A percentile compares a stretch with the other conserved stretches of the same genome.
Evolutionary conservation across 2,113 vertebrate species (phyloP).

Genomic region (Ibidorhyncha struthersii): DNA sequence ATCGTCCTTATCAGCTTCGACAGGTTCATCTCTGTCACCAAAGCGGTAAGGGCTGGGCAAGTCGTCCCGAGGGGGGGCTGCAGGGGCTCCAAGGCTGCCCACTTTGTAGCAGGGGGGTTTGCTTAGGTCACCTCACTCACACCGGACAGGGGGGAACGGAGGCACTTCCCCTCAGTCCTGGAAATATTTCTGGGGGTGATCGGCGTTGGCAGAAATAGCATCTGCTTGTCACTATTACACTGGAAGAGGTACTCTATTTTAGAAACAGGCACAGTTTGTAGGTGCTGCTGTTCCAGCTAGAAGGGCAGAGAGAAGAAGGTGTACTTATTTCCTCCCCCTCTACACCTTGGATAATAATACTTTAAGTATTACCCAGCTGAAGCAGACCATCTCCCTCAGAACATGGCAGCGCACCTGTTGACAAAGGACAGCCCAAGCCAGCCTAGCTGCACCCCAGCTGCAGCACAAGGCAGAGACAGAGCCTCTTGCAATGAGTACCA

Average conservation of each 20-base stretch:
- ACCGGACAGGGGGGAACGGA: accelerated
- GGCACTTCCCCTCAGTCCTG: background rate
- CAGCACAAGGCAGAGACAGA: background rate
- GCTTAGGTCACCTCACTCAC: background rate
- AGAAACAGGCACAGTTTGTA: background rate
- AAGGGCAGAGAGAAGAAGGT: background rate
- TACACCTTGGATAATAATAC: background rate
- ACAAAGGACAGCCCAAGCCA: background rate
- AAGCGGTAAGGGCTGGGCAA: conserved; percentile 61
- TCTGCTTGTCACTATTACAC: background rate
- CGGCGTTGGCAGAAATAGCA: background rate
- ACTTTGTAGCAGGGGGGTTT: no score
- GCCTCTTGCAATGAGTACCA: background rate
- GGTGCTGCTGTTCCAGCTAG: background rate
- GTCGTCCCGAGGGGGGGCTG: accelerated
- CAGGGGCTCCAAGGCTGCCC: background rate
- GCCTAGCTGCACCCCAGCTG: background rate
- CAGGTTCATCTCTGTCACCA: conserved; percentile 77
- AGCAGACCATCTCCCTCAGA: background rate
- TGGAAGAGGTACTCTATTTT: background rate
- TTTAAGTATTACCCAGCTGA: background rate
- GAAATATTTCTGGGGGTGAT: background rate
- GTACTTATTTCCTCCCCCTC: background rate
- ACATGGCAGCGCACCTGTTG: accelerated
- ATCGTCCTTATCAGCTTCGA: conserved; percentile 82